A percentile compares a stretch with the other conserved stretches of the same genome.
These are phyloP conservation scores for Rhamnusium bicolor DNA, from an alignment of 2,888 invertebrate species.

Conservation along the genomic window DNA sequence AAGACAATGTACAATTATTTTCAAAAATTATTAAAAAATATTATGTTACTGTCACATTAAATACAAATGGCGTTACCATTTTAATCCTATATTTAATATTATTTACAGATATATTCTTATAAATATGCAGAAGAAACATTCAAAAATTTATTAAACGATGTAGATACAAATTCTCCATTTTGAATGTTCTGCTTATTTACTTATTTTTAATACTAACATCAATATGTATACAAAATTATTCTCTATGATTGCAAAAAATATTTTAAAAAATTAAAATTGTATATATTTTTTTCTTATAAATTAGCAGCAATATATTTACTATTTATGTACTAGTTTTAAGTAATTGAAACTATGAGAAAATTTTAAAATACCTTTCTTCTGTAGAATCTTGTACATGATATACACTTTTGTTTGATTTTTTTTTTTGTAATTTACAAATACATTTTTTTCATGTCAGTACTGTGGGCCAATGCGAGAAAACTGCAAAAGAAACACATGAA, in stretches of 20 bases:
- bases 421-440: constrained; percentile 41
- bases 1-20: constrained; percentile 52
- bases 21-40: constrained; percentile 43
- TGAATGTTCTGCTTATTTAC: constrained; percentile 8
- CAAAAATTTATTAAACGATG: constrained; percentile 10
- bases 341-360: constrained; percentile 31
- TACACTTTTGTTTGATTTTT: constrained; percentile 41
- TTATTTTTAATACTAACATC: constrained; percentile 41
- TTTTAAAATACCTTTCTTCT: constrained; percentile 35
- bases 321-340: constrained; percentile 28
- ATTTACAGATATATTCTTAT: constrained; percentile 33
- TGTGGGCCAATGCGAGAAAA: constrained; percentile 47
- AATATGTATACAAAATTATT: constrained; percentile 55
- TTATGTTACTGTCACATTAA: constrained; percentile 42
- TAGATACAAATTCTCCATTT: constrained; percentile 9
- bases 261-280: constrained; percentile 60
- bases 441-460: constrained; percentile 43
- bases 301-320: constrained; percentile 51
- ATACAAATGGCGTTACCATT: constrained; percentile 32
- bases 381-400: constrained; percentile 23
- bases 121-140: constrained; percentile 30
- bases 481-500: constrained; percentile 41
- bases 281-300: constrained; percentile 50
- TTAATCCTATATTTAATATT: constrained; percentile 27
- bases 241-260: constrained; percentile 61